A percentile compares a stretch with the other conserved stretches of the same genome.
These are phyloP conservation scores for Sebastes miniatus DNA, from an alignment of 2,797 vertebrate species.

Conservation along the genomic window DNA sequence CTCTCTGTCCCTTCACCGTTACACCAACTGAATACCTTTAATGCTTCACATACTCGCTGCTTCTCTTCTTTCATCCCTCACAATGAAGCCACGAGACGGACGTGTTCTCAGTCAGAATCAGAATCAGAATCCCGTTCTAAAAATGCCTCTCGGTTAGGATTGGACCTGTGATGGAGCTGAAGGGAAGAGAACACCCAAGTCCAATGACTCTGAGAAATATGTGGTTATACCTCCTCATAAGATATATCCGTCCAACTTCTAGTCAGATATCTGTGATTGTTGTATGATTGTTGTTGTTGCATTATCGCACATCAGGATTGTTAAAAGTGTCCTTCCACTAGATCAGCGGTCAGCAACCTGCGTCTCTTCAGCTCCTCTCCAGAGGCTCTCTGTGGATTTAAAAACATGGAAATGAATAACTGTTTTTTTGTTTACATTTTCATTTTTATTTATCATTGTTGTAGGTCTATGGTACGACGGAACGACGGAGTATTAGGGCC, in stretches of 20 bases:
- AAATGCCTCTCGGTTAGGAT: background rate
- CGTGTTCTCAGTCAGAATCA: constrained; percentile 7
- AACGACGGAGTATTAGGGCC: too few species aligned
- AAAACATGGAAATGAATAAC: too few species aligned
- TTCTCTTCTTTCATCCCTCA: constrained; percentile 63
- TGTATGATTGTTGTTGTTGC: background rate
- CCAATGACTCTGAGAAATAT: background rate
- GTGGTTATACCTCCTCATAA: background rate
- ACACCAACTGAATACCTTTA: constrained; percentile 38
- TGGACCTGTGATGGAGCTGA: background rate
- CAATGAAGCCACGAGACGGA: background rate
- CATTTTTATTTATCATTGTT: too few species aligned
- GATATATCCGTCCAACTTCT: background rate
- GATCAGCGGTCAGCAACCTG: too few species aligned
- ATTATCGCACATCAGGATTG: background rate
- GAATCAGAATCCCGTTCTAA: background rate
- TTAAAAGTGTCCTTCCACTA: background rate
- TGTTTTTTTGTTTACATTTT: too few species aligned
- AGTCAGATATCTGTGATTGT: background rate
- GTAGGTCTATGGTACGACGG: too few species aligned
- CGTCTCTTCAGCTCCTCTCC: too few species aligned
- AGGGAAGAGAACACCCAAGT: background rate
- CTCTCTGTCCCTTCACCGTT: constrained; percentile 28
- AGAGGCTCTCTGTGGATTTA: too few species aligned
- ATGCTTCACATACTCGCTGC: constrained; percentile 63